phyloP scores from a whole-genome alignment of 1,140 invertebrate species.

The Atta texana region DNA sequence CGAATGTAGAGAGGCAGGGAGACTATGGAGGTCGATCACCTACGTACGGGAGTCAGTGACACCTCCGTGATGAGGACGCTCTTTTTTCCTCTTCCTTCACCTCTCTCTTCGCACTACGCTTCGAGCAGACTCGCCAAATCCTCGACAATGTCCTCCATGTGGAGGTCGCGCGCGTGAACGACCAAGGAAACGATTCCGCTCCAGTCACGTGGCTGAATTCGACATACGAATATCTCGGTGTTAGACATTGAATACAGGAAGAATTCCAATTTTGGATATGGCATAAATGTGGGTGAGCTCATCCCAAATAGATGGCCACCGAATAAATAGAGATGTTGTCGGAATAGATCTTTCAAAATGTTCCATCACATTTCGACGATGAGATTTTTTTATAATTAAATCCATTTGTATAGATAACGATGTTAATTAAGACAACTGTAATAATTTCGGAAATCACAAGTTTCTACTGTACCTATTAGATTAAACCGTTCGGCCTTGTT shows the following conservation, averaged over 20 bases:
- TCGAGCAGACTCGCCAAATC: conserved; percentile 49
- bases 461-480: neutral
- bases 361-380: neutral
- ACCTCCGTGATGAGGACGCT: conserved; percentile 82
- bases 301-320: neutral
- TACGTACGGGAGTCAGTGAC: conserved; percentile 86
- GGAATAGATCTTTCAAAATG: neutral
- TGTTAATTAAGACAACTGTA: conserved; percentile 22
- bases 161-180: conserved; percentile 48
- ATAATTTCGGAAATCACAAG: neutral
- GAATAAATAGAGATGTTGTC: neutral
- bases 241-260: neutral
- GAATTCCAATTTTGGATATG: neutral
- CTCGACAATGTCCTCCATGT: conserved; percentile 66
- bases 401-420: neutral
- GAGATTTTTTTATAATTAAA: neutral
- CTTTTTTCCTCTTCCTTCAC: conserved; percentile 54
- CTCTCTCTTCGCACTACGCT: conserved; percentile 15
- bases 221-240: neutral
- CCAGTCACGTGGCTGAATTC: conserved; percentile 52
- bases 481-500: conserved; percentile 43
- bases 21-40: conserved; percentile 86
- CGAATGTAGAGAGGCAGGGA: conserved; percentile 71
- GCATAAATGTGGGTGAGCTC: conserved; percentile 10
- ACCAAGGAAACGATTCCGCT: conserved; percentile 30